Evolutionary conservation across 2,888 invertebrate species (phyloP), one percentile per base, ranked within the genome.

Genomic region (Camptogramma bilineatum): DNA sequence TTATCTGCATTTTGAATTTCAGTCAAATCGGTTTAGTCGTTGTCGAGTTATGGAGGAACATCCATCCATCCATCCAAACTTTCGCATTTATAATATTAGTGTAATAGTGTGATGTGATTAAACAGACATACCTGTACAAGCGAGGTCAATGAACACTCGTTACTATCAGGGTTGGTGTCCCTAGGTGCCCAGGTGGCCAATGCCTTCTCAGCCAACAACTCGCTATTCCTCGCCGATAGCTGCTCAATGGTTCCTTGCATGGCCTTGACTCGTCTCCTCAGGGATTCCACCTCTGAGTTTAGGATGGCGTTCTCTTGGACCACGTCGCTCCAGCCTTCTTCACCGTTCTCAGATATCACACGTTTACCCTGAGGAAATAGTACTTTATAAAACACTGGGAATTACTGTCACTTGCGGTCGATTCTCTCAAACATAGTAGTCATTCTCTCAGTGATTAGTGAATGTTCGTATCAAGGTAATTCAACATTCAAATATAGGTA

Each of bases 271-370:
- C 99, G 93, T 10, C 97, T 96, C 50, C 98, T 94, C 39, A 99
- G 92, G 70, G 97, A 97, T 79, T 97, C 97, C 68, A 97, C 96
- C 86, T 99, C 99, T 55, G 96, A 95, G 74, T 97, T 96, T 1
- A 99, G 94, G 95, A 99, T 97, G 21, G 96, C 96, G 88, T 99
- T 99, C 92, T 99, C 99, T 83, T 98, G 97, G 83, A 97, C 98
- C 89, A 99, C 97, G 84, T 99, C 99, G 76, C 98, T 98, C 75
- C 98, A 95, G 39, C 96, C 95, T 78, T 97, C 97, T 69, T 95
- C 95, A 3, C 99, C 99, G 84, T 98, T 98, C 74, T 96, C 96
- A 64, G 97, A 96, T 46, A 98, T 94, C 13, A 97, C 94, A 67
- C 98, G 95, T 93, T 98, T 98, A 64, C 99, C 99, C 97, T 96